Conservation (phyloP, 2,113 vertebrate genomes). For the Rynchops niger region DNA sequence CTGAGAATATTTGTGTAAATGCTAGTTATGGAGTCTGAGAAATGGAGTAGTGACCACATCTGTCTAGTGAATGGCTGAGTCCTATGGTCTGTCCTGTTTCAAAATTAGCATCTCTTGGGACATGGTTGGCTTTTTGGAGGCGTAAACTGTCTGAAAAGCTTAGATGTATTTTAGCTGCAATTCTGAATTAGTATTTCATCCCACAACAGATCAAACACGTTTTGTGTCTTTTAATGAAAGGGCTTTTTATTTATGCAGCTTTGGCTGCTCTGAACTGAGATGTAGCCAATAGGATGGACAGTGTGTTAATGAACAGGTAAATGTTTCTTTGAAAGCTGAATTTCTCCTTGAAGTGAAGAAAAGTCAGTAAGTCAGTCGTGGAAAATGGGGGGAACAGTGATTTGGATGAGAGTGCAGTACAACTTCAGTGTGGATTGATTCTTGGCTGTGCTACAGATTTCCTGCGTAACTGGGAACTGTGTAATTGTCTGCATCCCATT, state of each 20-base stretch:
- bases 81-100: constrained; percentile 38
- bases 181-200: constrained; percentile 9
- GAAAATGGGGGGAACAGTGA: neutral
- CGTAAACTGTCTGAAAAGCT: constrained; percentile 20
- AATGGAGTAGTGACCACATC: neutral
- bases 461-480: neutral
- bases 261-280: neutral
- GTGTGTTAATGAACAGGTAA: neutral
- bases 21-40: constrained; percentile 17
- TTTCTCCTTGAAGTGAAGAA: neutral
- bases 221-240: constrained; percentile 23
- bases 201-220: neutral
- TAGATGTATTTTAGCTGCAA: constrained; percentile 1
- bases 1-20: constrained; percentile 30
- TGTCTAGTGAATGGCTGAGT: constrained; percentile 21
- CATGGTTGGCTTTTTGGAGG: neutral
- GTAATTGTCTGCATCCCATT: neutral
- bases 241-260: neutral
- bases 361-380: neutral
- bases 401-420: neutral
- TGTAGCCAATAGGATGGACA: neutral
- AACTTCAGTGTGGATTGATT: neutral
- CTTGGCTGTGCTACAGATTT: neutral
- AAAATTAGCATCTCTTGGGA: constrained; percentile 45
- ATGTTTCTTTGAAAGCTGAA: constrained; percentile 19